Percentiles rank a stretch among this genome's conserved stretches.
Evolutionary conservation across 1,140 invertebrate genomes (phyloP).

Genomic region (Papilio polytes): DNA sequence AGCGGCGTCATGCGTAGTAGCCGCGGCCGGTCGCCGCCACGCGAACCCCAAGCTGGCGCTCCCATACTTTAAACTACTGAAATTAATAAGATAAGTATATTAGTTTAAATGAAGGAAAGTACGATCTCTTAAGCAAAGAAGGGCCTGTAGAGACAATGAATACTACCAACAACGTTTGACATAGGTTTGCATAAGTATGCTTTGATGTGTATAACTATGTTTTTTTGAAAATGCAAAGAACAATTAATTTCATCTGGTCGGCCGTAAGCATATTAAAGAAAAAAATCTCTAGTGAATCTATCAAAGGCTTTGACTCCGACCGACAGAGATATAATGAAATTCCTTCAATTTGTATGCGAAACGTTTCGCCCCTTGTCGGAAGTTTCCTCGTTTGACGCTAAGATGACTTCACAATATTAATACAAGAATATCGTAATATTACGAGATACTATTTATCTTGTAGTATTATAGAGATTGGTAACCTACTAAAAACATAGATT

Average conservation of each 20-base stretch:
- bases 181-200: no score
- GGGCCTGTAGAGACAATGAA: neutral
- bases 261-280: neutral
- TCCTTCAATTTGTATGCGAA: conserved; percentile 14
- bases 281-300: neutral
- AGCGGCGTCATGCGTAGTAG: conserved; percentile 83
- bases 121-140: neutral
- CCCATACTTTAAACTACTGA: conserved; percentile 59
- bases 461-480: neutral
- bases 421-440: neutral
- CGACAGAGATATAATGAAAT: conserved; percentile 24
- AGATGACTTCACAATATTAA: neutral
- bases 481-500: neutral
- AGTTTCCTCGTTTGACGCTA: neutral
- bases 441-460: neutral
- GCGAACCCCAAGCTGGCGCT: conserved; percentile 77
- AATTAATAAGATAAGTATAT: conserved; percentile 19
- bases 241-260: neutral
- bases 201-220: neutral
- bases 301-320: conserved; percentile 9
- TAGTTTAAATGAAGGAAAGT: neutral
- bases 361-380: conserved; percentile 1
- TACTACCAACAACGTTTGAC: no score
- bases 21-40: conserved; percentile 78
- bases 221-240: neutral